phyloP scores from a whole-genome alignment of 64 coral and sea anemone species.

The Acropora tenuis region DNA sequence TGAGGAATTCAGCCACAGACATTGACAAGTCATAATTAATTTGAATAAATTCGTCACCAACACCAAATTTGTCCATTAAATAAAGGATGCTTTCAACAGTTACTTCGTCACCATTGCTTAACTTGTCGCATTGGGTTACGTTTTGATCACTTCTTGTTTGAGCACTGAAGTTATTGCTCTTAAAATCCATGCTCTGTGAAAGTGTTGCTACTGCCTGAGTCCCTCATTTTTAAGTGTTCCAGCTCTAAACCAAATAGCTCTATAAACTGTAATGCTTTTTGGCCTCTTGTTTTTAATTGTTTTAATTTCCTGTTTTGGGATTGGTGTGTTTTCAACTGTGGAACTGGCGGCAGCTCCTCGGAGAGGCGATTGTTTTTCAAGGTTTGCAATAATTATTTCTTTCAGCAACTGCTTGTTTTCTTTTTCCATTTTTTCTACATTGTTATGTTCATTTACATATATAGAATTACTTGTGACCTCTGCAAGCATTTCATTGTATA shows the following conservation, averaged over 20 bases:
- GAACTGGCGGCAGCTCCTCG: slow-evolving; percentile 15
- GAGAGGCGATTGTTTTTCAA: slow-evolving; percentile 40
- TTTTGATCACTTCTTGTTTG: background rate
- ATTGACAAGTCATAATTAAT: slow-evolving; percentile 70
- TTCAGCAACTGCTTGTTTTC: background rate
- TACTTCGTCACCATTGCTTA: slow-evolving; percentile 61
- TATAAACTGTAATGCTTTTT: slow-evolving; percentile 48
- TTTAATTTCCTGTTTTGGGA: slow-evolving; percentile 59
- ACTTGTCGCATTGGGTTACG: slow-evolving; percentile 41
- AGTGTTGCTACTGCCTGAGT: slow-evolving; percentile 44
- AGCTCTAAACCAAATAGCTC: slow-evolving; percentile 53
- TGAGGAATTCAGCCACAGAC: slow-evolving; percentile 44
- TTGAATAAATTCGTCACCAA: slow-evolving; percentile 67
- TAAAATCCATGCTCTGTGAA: slow-evolving; percentile 37
- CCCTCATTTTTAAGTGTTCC: slow-evolving; percentile 31
- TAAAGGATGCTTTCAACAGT: slow-evolving; percentile 66
- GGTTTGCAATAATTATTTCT: background rate
- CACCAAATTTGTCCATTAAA: slow-evolving; percentile 74
- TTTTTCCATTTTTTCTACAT: background rate
- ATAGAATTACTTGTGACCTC: background rate
- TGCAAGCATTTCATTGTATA: slow-evolving; percentile 3
- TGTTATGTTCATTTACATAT: background rate
- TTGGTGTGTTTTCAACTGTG: slow-evolving; percentile 55
- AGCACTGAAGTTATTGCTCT: background rate
- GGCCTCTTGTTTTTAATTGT: slow-evolving; percentile 45